Evolutionary conservation across 2,113 vertebrate genomes (phyloP), one percentile per base, ranked within the genome.

Genomic region (Hylia prasina): DNA sequence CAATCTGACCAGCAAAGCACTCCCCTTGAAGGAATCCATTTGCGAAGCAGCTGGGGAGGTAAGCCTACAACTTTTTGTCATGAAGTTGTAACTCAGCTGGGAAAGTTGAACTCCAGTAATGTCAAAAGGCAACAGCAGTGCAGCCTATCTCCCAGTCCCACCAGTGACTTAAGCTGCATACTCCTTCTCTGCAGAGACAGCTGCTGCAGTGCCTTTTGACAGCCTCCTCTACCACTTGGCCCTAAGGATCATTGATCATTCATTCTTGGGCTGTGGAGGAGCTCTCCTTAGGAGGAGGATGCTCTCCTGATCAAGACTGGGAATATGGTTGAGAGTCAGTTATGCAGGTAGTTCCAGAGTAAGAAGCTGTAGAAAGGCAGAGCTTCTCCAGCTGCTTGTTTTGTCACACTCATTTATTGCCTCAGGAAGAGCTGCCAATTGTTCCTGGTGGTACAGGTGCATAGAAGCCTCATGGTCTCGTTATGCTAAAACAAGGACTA

Each of bases 161-260:
- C 17, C 17, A 51, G 40, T 80, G n/a, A 37, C 22, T 61, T 83
- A n/a, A 35, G 7, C 21, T 71, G 20, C 35, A 14, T 37, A 35
- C 19, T 56, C 20, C 2, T 5, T 65, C 7, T 39, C 37, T 61
- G 42, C 58, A 65, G 72, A 25, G 9, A 28, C 7, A 21, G 4
- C 14, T 57, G n/a, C 50, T 91, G 19, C 31, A 31, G 31, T 87
- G 31, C n/a, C 4, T 66, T 21, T 53, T 51, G 47, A 17, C 31
- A 78, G 47, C 7, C 15, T 8, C 1, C 9, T 66, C 8, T 15
- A 27, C 23, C 9, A 8, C 13, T 31, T 1, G 2, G 8, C 20
- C 21, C 8, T 3, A 0, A 14, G 25, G 28, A 25, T 4, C 33
- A 14, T 5, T 70, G 28, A 11, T 47, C 5, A 13, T 58, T 35